Evolutionary conservation across 2,113 vertebrate species (phyloP).

Genomic region (mouse (Mus musculus)): GRCm39 chr5:112521001-112521500

Average conservation of each 20-base stretch:
- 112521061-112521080: neutral
- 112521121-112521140: neutral
- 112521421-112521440: neutral
- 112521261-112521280: neutral
- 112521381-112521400: rapidly evolving
- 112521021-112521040: neutral
- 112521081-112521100: neutral
- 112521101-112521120: conserved; percentile 39
- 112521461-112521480: neutral
- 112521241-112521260: neutral
- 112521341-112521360: neutral
- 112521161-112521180: neutral
- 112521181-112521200: neutral
- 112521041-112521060: no score
- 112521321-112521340: no score
- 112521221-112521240: neutral
- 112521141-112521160: no score
- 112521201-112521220: no score
- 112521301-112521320: neutral
- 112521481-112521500: rapidly evolving
- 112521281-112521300: neutral
- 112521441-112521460: neutral
- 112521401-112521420: rapidly evolving
- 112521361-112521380: neutral
- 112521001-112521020: neutral